Evolutionary conservation across 2,113 vertebrate species (phyloP).

Genomic region (Promerops cafer): DNA sequence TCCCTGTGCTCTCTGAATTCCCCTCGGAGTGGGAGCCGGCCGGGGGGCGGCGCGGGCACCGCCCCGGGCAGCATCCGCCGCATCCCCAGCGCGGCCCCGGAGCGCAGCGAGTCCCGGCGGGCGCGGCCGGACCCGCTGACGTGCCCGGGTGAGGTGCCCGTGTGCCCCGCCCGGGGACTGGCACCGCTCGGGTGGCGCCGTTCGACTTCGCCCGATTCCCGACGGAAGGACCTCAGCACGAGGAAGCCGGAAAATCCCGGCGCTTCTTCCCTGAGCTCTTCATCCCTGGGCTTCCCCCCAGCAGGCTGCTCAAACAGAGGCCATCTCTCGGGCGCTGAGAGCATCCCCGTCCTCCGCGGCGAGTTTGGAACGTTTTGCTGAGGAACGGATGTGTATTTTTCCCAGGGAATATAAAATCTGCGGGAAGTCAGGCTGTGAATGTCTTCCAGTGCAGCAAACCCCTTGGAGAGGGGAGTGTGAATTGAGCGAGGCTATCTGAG

Average conservation of each 20-base stretch:
- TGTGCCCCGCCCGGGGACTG: not conserved
- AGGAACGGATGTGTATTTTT: rapidly evolving
- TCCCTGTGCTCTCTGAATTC: not conserved
- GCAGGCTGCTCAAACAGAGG: rapidly evolving
- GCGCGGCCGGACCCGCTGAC: not conserved
- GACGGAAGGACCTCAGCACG: rapidly evolving
- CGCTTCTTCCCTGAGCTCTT: not conserved
- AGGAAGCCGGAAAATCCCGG: not conserved
- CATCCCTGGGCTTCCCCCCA: not conserved
- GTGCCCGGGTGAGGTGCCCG: no score
- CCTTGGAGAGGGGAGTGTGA: not conserved
- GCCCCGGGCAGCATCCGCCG: not conserved
- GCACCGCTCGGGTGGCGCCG: not conserved
- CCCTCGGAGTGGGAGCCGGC: rapidly evolving
- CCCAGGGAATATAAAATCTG: not conserved
- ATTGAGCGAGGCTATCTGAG: not conserved
- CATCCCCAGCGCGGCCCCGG: not conserved
- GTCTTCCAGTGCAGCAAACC: not conserved
- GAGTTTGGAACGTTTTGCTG: not conserved
- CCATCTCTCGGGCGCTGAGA: rapidly evolving
- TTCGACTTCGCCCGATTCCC: not conserved
- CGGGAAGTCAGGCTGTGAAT: not conserved
- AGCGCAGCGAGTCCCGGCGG: not conserved
- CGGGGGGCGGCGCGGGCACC: not conserved
- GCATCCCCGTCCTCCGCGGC: not conserved